These are phyloP conservation scores for Pampusana beccarii DNA, from an alignment of 2,113 vertebrate genomes.

Conservation along the genomic window DNA sequence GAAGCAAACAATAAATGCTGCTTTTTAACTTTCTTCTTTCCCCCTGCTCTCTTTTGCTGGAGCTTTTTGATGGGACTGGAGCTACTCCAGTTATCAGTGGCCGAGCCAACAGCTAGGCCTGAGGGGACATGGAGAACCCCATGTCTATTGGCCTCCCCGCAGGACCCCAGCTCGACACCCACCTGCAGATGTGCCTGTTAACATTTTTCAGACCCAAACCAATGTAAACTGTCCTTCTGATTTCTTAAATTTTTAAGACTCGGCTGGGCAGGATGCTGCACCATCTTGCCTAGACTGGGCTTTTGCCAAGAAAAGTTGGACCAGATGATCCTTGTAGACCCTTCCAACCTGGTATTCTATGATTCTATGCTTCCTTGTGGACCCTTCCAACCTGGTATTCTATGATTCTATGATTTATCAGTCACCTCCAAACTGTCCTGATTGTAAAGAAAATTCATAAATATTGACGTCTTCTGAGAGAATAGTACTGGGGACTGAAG, in stretches of 20 bases:
- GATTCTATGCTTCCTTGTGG: no score
- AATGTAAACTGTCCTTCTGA: not conserved
- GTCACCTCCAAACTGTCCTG: not conserved
- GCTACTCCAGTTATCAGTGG: not conserved
- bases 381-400: no score
- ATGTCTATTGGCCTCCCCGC: fast-evolving
- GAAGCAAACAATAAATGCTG: not conserved
- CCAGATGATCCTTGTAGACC: no score
- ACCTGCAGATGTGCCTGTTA: not conserved
- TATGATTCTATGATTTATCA: not conserved
- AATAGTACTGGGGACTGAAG: not conserved
- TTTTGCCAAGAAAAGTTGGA: no score
- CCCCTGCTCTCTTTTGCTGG: not conserved
- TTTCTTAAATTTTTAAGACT: not conserved
- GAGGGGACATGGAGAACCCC: fast-evolving
- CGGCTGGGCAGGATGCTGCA: no score
- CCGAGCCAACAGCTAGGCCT: not conserved
- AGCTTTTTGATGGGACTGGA: fast-evolving
- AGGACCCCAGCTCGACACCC: fast-evolving
- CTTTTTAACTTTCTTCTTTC: not conserved
- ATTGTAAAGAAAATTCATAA: not conserved
- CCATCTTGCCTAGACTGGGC: no score
- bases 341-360: no score
- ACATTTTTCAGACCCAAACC: not conserved
- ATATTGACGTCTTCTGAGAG: not conserved